Evolutionary conservation across 2,888 invertebrate species (phyloP).

Genomic region (Tribolium freemani): DNA sequence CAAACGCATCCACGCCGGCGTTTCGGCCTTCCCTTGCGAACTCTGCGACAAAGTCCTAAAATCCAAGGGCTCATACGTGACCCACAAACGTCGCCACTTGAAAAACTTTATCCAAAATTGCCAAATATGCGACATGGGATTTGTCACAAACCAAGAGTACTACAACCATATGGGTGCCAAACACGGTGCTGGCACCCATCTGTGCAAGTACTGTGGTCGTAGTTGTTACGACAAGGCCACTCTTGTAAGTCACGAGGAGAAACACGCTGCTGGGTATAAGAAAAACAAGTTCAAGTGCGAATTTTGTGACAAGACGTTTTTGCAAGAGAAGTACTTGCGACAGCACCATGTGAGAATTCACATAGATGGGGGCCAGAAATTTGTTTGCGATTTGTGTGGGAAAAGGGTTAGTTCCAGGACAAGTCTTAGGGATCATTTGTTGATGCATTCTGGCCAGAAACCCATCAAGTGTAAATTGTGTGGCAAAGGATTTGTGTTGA

Average conservation of each 20-base stretch:
- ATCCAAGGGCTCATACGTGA: conserved; percentile 62
- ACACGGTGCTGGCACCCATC: conserved; percentile 1
- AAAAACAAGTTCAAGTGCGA: conserved; percentile 60
- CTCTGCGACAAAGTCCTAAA: conserved; percentile 72
- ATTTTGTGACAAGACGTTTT: conserved; percentile 57
- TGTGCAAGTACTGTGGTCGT: conserved; percentile 34
- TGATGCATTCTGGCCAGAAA: conserved; percentile 63
- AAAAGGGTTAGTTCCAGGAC: conserved; percentile 57
- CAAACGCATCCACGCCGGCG: conserved; percentile 43
- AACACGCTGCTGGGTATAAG: conserved; percentile 52
- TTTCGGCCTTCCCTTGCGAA: conserved; percentile 64
- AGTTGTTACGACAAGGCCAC: conserved; percentile 56
- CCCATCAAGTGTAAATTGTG: conserved; percentile 64
- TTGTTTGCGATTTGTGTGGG: conserved; percentile 57
- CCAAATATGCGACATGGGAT: conserved; percentile 55
- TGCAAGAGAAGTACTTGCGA: conserved; percentile 56
- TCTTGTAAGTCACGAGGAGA: conserved; percentile 56
- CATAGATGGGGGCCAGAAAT: conserved; percentile 54
- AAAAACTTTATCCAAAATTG: conserved; percentile 72
- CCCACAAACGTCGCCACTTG: conserved; percentile 71
- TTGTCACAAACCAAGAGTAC: conserved; percentile 58
- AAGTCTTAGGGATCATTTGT: conserved; percentile 62
- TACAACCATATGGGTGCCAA: conserved; percentile 50
- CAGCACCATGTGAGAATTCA: conserved; percentile 56
- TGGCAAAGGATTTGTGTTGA: conserved; percentile 63